Percentiles rank a stretch among this genome's conserved stretches.
Evolutionary conservation across 2,888 invertebrate species (phyloP).

Genomic region (Corbicula japonica): DNA sequence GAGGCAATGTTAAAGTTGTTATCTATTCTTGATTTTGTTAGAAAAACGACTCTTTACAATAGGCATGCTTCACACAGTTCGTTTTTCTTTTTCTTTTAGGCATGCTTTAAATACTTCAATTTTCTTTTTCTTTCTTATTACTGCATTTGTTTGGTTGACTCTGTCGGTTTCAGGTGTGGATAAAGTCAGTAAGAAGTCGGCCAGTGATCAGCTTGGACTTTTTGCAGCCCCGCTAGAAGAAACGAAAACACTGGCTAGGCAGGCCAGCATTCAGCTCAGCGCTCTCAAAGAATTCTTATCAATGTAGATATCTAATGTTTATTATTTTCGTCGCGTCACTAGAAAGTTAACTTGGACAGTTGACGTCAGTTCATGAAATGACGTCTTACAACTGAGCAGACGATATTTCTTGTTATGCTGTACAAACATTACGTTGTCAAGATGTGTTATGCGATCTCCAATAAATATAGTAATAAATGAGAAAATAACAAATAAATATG

Average conservation of each 20-base stretch:
- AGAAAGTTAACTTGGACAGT: not conserved
- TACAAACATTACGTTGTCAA: not conserved
- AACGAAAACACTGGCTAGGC: conserved; percentile 30
- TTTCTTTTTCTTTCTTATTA: no score
- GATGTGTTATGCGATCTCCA: not conserved
- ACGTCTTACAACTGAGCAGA: not conserved
- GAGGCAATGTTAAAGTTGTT: no score
- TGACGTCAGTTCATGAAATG: not conserved
- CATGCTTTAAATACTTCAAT: no score
- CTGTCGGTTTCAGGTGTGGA: conserved; percentile 13
- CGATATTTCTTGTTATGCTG: not conserved
- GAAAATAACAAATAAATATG: not conserved
- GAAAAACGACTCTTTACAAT: no score
- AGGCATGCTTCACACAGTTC: no score
- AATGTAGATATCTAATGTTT: conserved; percentile 20
- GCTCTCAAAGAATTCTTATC: conserved; percentile 38
- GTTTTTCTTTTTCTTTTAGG: no score
- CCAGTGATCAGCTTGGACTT: conserved; percentile 19
- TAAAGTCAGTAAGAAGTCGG: not conserved
- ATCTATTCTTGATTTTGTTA: no score
- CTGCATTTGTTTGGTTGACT: no score
- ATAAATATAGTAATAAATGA: no score
- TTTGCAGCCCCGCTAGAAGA: conserved; percentile 31
- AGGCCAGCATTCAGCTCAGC: conserved; percentile 39
- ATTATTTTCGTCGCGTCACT: not conserved